phyloP scores from a whole-genome alignment of 2,113 vertebrate genomes.

The Ammospiza nelsoni region DNA sequence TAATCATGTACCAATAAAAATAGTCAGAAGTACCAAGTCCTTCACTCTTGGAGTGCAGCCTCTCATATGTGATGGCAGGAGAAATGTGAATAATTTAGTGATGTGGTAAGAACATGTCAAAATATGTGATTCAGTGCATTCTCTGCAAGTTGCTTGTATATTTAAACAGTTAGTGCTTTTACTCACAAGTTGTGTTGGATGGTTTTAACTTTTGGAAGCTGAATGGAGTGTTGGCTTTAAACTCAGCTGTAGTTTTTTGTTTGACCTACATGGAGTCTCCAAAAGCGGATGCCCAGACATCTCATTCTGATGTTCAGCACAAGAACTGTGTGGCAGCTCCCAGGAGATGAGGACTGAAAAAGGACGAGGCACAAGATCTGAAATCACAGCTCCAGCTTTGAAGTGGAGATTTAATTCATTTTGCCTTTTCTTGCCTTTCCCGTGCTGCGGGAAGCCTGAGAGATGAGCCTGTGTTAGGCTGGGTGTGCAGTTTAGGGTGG shows the following conservation, averaged over 20 bases:
- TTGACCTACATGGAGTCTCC: fast-evolving
- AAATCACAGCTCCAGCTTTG: slow-evolving; percentile 20
- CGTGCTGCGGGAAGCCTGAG: slow-evolving; percentile 1
- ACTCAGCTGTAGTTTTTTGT: not conserved
- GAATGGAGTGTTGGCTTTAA: not conserved
- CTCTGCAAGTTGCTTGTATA: not conserved
- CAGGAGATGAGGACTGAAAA: not conserved
- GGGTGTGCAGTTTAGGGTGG: not conserved
- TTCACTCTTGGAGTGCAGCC: not conserved
- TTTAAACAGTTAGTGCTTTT: not conserved
- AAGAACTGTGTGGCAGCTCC: not conserved
- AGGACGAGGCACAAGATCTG: not conserved
- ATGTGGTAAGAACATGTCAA: not conserved
- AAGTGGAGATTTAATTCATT: slow-evolving; percentile 9
- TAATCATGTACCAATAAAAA: not conserved
- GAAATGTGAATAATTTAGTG: not conserved
- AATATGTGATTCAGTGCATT: not conserved
- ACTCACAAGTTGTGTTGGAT: not conserved
- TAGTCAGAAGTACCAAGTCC: not conserved
- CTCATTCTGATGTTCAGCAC: not conserved
- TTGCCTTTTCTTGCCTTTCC: slow-evolving; percentile 40
- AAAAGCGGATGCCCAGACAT: not conserved
- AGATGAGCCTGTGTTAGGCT: not conserved
- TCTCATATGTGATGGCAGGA: not conserved
- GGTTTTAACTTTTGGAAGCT: not conserved